These are phyloP conservation scores for Pelecanus crispus DNA, from an alignment of 2,113 vertebrate genomes.

Conservation along the genomic window DNA sequence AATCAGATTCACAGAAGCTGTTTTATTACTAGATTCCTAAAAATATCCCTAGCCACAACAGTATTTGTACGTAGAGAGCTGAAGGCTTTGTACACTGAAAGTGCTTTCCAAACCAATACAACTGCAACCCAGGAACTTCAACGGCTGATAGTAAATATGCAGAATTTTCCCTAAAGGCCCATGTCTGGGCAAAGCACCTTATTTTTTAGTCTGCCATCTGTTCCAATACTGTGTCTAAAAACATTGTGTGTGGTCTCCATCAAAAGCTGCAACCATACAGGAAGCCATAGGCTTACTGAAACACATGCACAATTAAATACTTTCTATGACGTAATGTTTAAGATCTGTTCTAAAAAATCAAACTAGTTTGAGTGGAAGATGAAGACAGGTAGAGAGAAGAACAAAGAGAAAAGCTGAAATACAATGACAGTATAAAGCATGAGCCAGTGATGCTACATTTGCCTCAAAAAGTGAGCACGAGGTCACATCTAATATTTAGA, in stretches of 20 bases:
- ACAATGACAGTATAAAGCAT: not conserved
- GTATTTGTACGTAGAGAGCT: not conserved
- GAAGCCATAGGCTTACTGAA: not conserved
- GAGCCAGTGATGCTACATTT: not conserved
- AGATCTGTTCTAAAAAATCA: not conserved
- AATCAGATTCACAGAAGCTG: not conserved
- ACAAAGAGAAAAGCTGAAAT: not conserved
- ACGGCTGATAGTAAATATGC: not conserved
- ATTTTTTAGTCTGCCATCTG: not conserved
- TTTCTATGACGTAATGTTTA: not conserved
- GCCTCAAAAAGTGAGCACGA: not conserved
- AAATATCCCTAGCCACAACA: not conserved
- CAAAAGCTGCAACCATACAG: not conserved
- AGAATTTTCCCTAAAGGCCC: not conserved
- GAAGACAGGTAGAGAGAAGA: not conserved
- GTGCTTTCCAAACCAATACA: not conserved
- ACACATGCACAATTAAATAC: not conserved
- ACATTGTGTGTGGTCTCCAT: not conserved
- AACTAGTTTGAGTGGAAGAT: not conserved
- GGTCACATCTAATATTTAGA: not conserved
- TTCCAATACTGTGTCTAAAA: not conserved
- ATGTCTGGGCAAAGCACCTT: not conserved
- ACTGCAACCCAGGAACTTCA: not conserved
- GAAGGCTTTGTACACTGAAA: not conserved
- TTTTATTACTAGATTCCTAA: not conserved